A percentile compares a stretch with the other conserved stretches of the same genome.
phyloP scores from a whole-genome alignment of 2,113 vertebrate species.

The Tachysurus fulvidraco region DNA sequence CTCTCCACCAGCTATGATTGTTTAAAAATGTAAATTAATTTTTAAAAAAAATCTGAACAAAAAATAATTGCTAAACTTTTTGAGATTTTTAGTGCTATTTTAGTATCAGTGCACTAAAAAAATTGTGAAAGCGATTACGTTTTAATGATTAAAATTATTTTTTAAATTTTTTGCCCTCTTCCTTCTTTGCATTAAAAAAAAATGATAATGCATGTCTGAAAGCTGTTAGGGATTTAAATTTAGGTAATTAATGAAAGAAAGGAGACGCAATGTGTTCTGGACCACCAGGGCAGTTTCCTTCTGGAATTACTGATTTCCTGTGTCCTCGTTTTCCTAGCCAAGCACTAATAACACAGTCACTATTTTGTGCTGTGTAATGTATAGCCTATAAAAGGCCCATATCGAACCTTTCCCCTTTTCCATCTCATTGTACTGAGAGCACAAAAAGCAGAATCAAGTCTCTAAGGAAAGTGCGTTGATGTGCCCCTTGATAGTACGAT shows the following conservation, averaged over 20 bases:
- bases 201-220: neutral
- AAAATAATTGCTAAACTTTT: neutral
- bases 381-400: neutral
- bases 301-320: neutral
- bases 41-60: neutral
- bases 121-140: neutral
- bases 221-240: neutral
- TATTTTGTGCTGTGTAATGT: neutral
- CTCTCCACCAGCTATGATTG: too few relatives aligned
- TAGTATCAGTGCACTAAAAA: neutral
- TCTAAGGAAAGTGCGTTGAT: too few relatives aligned
- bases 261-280: neutral
- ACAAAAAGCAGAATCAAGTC: too few relatives aligned
- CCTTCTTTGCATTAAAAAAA: neutral
- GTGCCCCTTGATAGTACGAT: too few relatives aligned
- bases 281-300: slow-evolving; percentile 1
- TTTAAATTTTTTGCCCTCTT: neutral
- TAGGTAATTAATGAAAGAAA: neutral
- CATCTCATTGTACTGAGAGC: neutral
- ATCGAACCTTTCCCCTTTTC: neutral
- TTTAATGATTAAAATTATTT: neutral
- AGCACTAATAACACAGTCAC: neutral
- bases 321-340: neutral
- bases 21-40: neutral
- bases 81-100: neutral